Evolutionary conservation across 2,888 invertebrate species (phyloP), one percentile per base, ranked within the genome.

Genomic region (Cistogaster globosa): DNA sequence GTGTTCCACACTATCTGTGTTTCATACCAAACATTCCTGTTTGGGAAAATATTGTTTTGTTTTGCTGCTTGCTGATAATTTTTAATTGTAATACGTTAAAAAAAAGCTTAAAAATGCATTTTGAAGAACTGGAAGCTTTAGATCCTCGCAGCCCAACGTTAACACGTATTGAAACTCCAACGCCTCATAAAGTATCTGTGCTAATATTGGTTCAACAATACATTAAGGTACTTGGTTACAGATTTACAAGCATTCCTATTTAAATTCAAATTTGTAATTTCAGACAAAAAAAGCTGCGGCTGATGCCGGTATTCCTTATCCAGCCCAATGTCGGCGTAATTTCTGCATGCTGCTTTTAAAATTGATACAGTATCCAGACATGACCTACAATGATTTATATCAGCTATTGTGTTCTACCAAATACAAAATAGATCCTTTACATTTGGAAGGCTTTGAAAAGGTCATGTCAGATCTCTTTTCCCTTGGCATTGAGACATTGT

Each of bases 331-430:
- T 86, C 94, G 96, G 78, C 95, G 96, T 88, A 95, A 96, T 90
- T 97, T 97, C 91, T 96, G 97, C 92, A 95, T 97, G 92, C 93
- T 96, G 8, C 94, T 97, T 42, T 93, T 97, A 18, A 96, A 97
- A 92, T 93, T 97, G 36, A 95, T 97, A 87, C 92, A 96, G 94
- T 96, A 96, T 88, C 96, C 97, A 22, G 97, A 97, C 90, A 94
- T 97, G 94, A 94, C 95, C 81, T 94, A 96, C 86, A 94, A 94
- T 88, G 95, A 95, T 89, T 92, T 96, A 80, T 94, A 95, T 92
- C 93, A 93, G 57, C 92, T 95, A 84, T 92, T 97, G n/a, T 94
- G 91, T 6, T 88, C 90, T 0, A 86, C 87, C 1, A 90, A 89
- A 11, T 92, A 90, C 75, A 89, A 90, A 85, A 89, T 92, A 67